These are phyloP conservation scores for Taphrorychus bicolor DNA, from an alignment of 2,888 invertebrate genomes.

Conservation along the genomic window DNA sequence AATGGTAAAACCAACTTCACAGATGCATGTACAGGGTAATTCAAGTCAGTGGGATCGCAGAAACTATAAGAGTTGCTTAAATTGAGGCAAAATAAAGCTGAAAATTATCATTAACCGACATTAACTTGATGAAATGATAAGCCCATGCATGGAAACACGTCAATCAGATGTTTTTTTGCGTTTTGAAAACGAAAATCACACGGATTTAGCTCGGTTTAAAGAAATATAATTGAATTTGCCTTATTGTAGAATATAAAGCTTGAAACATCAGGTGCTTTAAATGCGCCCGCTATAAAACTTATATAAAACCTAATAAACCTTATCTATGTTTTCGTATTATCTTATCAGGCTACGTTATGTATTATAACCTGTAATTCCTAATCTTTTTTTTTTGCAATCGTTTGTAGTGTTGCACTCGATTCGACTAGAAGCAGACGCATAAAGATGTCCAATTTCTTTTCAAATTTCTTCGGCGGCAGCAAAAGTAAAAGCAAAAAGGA, in stretches of 20 bases:
- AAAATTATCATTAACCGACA: no score
- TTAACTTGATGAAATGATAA: no score
- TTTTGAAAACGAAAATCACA: not conserved
- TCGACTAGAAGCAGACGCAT: slow-evolving; percentile 3
- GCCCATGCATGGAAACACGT: no score
- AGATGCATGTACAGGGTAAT: no score
- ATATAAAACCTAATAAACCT: slow-evolving; percentile 23
- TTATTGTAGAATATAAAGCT: not conserved
- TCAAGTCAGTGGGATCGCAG: no score
- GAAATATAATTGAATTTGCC: not conserved
- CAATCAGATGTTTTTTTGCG: no score
- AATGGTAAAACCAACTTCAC: no score
- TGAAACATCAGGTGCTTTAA: slow-evolving; percentile 15
- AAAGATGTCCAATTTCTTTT: slow-evolving; percentile 44
- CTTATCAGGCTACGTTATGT: slow-evolving; percentile 31
- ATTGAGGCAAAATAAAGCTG: no score
- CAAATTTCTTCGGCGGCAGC: slow-evolving; percentile 43
- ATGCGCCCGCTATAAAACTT: slow-evolving; percentile 19
- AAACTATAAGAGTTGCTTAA: no score
- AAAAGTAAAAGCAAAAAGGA: slow-evolving; percentile 37
- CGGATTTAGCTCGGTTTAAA: not conserved
- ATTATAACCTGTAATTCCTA: slow-evolving; percentile 29
- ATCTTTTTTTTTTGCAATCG: slow-evolving; percentile 36
- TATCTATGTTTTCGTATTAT: slow-evolving; percentile 36
- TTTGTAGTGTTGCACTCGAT: slow-evolving; percentile 18